Percentiles rank a stretch among this genome's conserved stretches.
Evolutionary conservation across 2,113 vertebrate genomes (phyloP).

Genomic region (Pseudopodoces humilis): DNA sequence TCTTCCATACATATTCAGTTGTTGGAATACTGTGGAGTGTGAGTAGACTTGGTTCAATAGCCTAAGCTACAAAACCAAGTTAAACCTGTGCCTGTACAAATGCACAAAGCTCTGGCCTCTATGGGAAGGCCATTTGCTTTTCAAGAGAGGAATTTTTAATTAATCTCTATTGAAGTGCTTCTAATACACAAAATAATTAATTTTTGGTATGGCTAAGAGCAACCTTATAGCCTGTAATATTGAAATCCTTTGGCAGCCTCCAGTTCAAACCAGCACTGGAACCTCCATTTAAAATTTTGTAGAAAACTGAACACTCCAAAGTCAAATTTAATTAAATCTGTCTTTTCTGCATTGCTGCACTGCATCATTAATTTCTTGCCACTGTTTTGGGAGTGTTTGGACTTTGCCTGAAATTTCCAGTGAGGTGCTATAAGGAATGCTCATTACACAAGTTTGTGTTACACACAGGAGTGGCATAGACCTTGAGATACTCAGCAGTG

Average conservation of each 20-base stretch:
- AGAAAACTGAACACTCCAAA: neutral
- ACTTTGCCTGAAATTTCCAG: neutral
- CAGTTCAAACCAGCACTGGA: neutral
- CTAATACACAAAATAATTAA: neutral
- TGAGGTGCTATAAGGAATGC: neutral
- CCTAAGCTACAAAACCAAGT: neutral
- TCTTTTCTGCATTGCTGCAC: neutral
- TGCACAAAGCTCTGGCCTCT: neutral
- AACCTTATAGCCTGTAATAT: neutral
- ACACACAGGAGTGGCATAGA: neutral
- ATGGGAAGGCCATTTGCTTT: neutral
- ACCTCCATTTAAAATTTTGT: neutral
- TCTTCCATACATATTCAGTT: neutral
- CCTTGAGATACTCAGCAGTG: neutral
- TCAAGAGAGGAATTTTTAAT: neutral
- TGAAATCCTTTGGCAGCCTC: neutral
- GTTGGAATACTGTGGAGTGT: neutral
- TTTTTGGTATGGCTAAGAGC: neutral
- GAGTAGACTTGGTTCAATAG: neutral
- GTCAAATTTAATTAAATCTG: neutral
- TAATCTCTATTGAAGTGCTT: neutral
- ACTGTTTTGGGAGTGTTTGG: neutral
- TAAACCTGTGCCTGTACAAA: neutral
- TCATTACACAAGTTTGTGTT: neutral
- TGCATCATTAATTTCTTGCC: neutral